Percentiles rank a stretch among this genome's conserved stretches.
These are phyloP conservation scores for Drosophila persimilis DNA, from an alignment of 1,140 invertebrate genomes.

Conservation along the genomic window DNA sequence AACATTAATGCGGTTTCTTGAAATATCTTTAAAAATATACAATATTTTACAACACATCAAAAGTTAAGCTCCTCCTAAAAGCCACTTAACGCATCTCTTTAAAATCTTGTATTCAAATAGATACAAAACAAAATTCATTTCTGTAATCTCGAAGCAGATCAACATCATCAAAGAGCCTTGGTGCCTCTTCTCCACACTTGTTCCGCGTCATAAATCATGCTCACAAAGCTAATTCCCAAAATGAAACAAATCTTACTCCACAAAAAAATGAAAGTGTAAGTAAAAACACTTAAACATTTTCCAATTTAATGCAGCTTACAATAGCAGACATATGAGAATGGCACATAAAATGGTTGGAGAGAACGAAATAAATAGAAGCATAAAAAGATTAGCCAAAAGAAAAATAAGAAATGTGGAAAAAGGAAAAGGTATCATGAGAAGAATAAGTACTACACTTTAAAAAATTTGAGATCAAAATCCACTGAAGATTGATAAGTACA, in stretches of 20 bases:
- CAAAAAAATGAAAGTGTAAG: slow-evolving; percentile 6
- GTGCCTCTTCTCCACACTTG: background rate
- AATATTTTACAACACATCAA: too few species aligned
- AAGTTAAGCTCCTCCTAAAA: too few species aligned
- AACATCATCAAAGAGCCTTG: slow-evolving; percentile 1
- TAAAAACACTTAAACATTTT: slow-evolving; percentile 53
- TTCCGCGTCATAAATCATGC: slow-evolving; percentile 57
- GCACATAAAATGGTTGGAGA: slow-evolving; percentile 24
- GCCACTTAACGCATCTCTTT: background rate
- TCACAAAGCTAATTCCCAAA: slow-evolving; percentile 57
- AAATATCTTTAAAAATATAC: too few species aligned
- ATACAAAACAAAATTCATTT: slow-evolving; percentile 41
- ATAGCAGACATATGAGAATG: slow-evolving; percentile 57
- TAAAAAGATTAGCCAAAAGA: slow-evolving; percentile 5
- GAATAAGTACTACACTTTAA: slow-evolving; percentile 6
- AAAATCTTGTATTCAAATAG: slow-evolving; percentile 32
- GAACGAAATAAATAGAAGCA: slow-evolving; percentile 19
- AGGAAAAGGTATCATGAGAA: slow-evolving; percentile 1
- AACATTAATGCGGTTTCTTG: too few species aligned
- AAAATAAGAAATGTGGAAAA: background rate
- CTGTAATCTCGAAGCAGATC: slow-evolving; percentile 40
- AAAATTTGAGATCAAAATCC: too few species aligned
- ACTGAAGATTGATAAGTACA: too few species aligned
- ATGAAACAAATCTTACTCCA: slow-evolving; percentile 46
- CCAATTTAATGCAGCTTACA: slow-evolving; percentile 62